A percentile compares a stretch with the other conserved stretches of the same genome.
Conservation (phyloP, 2,797 vertebrate genomes). For the Paramormyrops hopkinsi region DNA sequence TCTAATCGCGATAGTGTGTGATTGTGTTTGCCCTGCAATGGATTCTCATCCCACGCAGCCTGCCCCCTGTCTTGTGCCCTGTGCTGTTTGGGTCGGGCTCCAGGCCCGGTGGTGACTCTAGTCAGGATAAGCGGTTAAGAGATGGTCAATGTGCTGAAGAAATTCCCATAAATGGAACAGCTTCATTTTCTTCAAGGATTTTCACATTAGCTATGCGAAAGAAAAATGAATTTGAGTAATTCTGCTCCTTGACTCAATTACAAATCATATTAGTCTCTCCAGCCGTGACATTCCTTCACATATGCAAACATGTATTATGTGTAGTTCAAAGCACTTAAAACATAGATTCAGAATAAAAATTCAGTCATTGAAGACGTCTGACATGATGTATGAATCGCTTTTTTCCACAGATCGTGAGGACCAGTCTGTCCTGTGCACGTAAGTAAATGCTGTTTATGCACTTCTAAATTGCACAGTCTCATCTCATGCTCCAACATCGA, state of each 20-base stretch:
- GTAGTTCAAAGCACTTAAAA: not conserved
- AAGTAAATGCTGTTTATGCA: conserved; percentile 43
- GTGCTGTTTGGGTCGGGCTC: not conserved
- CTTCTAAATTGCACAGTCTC: not conserved
- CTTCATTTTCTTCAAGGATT: conserved; percentile 25
- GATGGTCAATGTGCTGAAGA: conserved; percentile 19
- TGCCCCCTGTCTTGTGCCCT: not conserved
- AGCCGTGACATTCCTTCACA: not conserved
- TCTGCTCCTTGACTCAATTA: conserved; percentile 35
- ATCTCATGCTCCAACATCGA: not conserved
- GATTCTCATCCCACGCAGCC: not conserved
- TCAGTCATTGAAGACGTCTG: not conserved
- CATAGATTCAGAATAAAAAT: not conserved
- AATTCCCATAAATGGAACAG: conserved; percentile 53
- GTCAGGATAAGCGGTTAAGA: not conserved
- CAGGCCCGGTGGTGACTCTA: not conserved
- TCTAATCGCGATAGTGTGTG: not conserved
- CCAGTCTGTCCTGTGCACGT: conserved; percentile 76
- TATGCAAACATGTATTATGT: not conserved
- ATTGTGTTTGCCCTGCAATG: not conserved
- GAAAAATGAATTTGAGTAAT: conserved; percentile 37
- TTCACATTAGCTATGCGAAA: conserved; percentile 28
- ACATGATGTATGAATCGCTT: not conserved
- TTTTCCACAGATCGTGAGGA: conserved; percentile 67
- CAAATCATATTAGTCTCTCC: conserved; percentile 21